A percentile compares a stretch with the other conserved stretches of the same genome.
Evolutionary conservation across 1,140 invertebrate species (phyloP).

Genomic region (Drosophila bifasciata): DNA sequence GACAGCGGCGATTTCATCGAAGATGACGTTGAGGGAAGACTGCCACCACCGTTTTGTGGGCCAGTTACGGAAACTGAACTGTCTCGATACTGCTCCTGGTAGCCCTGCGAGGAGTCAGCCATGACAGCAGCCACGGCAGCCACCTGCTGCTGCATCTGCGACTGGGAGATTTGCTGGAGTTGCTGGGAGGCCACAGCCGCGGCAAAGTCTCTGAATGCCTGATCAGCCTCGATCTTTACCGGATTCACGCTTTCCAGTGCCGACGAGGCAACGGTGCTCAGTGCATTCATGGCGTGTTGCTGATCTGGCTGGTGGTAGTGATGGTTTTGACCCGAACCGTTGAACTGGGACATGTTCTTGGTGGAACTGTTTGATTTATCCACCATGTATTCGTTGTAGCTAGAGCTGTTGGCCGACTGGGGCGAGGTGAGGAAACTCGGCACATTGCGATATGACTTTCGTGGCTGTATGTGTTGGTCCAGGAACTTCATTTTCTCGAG

Average conservation of each 20-base stretch:
- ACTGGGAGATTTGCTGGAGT: slow-evolving; percentile 75
- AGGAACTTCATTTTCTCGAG: slow-evolving; percentile 84
- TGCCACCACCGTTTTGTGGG: slow-evolving; percentile 53
- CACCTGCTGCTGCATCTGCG: slow-evolving; percentile 72
- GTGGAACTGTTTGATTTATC: slow-evolving; percentile 78
- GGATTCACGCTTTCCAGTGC: slow-evolving; percentile 70
- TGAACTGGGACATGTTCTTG: slow-evolving; percentile 70
- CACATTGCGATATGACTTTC: slow-evolving; percentile 82
- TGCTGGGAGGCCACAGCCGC: slow-evolving; percentile 80
- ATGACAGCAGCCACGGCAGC: slow-evolving; percentile 74
- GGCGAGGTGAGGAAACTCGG: slow-evolving; percentile 79
- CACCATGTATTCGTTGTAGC: slow-evolving; percentile 79
- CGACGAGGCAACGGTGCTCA: slow-evolving; percentile 64
- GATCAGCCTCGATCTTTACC: slow-evolving; percentile 77
- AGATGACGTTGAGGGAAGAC: slow-evolving; percentile 76
- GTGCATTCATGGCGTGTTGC: slow-evolving; percentile 69
- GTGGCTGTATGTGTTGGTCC: slow-evolving; percentile 80
- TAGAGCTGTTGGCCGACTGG: slow-evolving; percentile 75
- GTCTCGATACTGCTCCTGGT: slow-evolving; percentile 75
- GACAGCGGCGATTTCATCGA: slow-evolving; percentile 81
- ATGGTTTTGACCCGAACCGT: slow-evolving; percentile 48
- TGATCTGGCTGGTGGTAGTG: slow-evolving; percentile 73
- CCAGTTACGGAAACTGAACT: slow-evolving; percentile 29
- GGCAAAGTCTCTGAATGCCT: slow-evolving; percentile 76
- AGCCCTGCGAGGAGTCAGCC: slow-evolving; percentile 76